phyloP scores from a whole-genome alignment of 1,140 invertebrate species.

The Apolygus lucorum region DNA sequence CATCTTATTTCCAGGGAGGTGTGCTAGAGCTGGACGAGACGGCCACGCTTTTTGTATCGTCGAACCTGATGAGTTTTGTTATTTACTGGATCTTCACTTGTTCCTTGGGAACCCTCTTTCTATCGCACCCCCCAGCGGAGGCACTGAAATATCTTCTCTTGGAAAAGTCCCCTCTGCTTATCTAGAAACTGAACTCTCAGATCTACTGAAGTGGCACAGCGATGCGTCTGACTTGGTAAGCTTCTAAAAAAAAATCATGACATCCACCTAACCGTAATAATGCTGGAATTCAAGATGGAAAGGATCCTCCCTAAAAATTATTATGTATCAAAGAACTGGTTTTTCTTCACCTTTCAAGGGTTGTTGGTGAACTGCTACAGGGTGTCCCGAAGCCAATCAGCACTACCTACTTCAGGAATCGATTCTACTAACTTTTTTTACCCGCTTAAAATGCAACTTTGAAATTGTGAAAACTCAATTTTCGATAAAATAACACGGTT shows the following conservation, averaged over 20 bases:
- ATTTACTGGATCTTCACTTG: slow-evolving; percentile 86
- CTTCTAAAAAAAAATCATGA: slow-evolving; percentile 1
- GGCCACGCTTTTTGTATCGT: slow-evolving; percentile 87
- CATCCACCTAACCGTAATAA: not conserved
- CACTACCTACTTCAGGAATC: too few relatives aligned
- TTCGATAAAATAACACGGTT: too few relatives aligned
- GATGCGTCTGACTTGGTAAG: slow-evolving; percentile 60
- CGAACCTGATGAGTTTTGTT: slow-evolving; percentile 80
- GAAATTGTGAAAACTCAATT: too few relatives aligned
- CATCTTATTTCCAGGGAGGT: slow-evolving; percentile 73
- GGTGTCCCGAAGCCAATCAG: too few relatives aligned
- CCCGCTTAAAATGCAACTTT: too few relatives aligned
- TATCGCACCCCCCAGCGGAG: slow-evolving; percentile 45
- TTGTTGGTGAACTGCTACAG: too few relatives aligned
- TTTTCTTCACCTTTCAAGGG: too few relatives aligned
- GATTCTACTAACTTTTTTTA: too few relatives aligned
- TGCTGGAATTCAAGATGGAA: too few relatives aligned
- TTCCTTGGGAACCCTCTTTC: slow-evolving; percentile 76
- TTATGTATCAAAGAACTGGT: too few relatives aligned
- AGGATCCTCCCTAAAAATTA: too few relatives aligned
- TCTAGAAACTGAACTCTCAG: slow-evolving; percentile 74
- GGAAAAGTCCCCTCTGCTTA: slow-evolving; percentile 73
- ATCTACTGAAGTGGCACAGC: slow-evolving; percentile 66
- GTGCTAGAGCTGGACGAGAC: slow-evolving; percentile 85
- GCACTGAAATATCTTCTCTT: slow-evolving; percentile 42